Evolutionary conservation across 2,888 invertebrate species (phyloP), one percentile per base, ranked within the genome.

Genomic region (Corythucha ciliata): DNA sequence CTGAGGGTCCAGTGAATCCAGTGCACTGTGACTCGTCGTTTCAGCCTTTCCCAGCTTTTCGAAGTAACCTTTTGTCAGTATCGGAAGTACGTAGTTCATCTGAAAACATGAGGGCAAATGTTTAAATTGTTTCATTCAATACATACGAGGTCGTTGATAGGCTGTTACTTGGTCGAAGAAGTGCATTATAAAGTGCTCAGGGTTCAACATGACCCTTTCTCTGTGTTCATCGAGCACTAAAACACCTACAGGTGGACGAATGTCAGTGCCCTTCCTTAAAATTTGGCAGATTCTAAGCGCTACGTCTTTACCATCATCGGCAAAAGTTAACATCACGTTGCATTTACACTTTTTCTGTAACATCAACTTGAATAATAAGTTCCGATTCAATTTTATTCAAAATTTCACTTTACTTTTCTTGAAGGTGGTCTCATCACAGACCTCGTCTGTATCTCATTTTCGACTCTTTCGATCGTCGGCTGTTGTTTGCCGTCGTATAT

Each of bases 41-140:
- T 12, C 21, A 12, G 25, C 40, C 10, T 39, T 32, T 20, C 41
- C 45, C 10, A 58, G 48, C n/a, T 53, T 48, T 10, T 33, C 21
- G 33, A 59, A 46, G 40, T 59, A 59, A 24, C 59, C 56, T 47
- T 56, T 55, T 16, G 57, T 59, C 25, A 59, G 36, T 12, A 59
- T 52, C n/a, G 59, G 59, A 6, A 59, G 48, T 29, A 59, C 44
- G 34, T 45, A 59, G 48, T 54, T 47, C 59, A 59, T 54, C 59
- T 59, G 46, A 12, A 55, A 57, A n/a, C 10, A 14, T 14, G 14
- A n/a, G n/a, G n/a, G n/a, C n/a, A n/a, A n/a, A n/a, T n/a, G n/a
- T n/a, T n/a, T n/a, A n/a, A n/a, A n/a, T n/a, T n/a, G n/a, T n/a
- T n/a, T n/a, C n/a, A 37, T 3, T 5, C 33, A 46, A 34, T 18